Evolutionary conservation across 2,888 invertebrate genomes (phyloP).

Genomic region (Apamea sordens): DNA sequence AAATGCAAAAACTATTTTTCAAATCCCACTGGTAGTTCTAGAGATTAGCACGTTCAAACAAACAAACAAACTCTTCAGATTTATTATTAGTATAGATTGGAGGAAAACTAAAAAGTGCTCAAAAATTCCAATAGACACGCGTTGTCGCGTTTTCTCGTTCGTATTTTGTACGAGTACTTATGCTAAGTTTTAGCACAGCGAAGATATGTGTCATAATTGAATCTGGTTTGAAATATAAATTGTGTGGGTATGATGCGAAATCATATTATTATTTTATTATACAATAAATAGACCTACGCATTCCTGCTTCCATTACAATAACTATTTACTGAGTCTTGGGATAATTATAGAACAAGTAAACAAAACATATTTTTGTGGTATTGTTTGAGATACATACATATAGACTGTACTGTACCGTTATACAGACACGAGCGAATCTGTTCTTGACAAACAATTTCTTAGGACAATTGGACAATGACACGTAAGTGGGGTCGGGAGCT

Average conservation of each 20-base stretch:
- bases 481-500: conserved; percentile 37
- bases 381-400: neutral
- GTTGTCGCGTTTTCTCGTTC: neutral
- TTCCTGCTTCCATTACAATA: neutral
- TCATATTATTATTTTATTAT: neutral
- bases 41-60: no score
- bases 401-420: neutral
- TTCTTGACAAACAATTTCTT: conserved; percentile 51
- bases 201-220: neutral
- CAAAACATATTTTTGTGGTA: neutral
- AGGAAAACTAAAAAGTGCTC: conserved; percentile 4
- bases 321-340: neutral
- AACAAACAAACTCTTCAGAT: no score
- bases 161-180: neutral
- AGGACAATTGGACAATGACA: conserved; percentile 58
- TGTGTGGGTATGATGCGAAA: neutral
- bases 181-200: no score
- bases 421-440: conserved; percentile 15
- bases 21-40: no score
- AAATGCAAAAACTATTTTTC: no score
- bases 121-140: neutral
- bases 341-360: neutral
- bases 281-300: neutral
- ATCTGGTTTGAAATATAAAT: neutral
- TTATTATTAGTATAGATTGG: neutral